Base-by-base conservation (phyloP, 2,888 invertebrate species). In the Hyles lineata region DNA sequence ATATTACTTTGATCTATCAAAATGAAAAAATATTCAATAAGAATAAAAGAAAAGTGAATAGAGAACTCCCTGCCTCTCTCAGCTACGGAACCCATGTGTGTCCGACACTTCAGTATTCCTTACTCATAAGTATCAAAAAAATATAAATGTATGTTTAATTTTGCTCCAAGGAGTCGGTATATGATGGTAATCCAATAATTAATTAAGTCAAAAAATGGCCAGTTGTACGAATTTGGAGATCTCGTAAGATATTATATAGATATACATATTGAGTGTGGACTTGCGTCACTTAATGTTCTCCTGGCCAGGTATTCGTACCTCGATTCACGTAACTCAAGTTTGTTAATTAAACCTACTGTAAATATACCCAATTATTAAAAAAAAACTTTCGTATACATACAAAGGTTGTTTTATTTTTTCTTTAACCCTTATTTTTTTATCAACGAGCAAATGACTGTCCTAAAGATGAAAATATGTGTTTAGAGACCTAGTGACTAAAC, bases 351-450 rank as follows among this genome's bases (percentile, higher is more conserved):
- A 89, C 89, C 90, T 92, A 92, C 86, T 94, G 94, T 94, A 94
- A 93, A 94, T 94, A 94, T 92, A 93, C 90, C 93, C 92, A 90
- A 93, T 92, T 93, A 94, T 92, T 92, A 90, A 93, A 90, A 92
- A 93, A 92, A 93, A 93, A 90, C 88, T 92, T 94, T 93, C 92
- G 90, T 93, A 94, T 92, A 90, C 89, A 92, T 83, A 87, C 77
- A 73, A 82, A 72, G 79, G 79, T 79, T 80, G 85, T 89, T 89
- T 90, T 83, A 87, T 88, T 88, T 84, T 29, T 1, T 17, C 55
- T n/a, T 19, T 35, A n/a, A 25, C 21, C 23, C 58, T 70, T 43
- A 43, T 63, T 3, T 43, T 43, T 2, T 43, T 43, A 43, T 2
- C 11, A 43, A 43, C 9, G 9, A 9, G 9, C 35, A 35, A 35